phyloP scores from a whole-genome alignment of 2,888 invertebrate genomes.

The Mythimna loreyi region DNA sequence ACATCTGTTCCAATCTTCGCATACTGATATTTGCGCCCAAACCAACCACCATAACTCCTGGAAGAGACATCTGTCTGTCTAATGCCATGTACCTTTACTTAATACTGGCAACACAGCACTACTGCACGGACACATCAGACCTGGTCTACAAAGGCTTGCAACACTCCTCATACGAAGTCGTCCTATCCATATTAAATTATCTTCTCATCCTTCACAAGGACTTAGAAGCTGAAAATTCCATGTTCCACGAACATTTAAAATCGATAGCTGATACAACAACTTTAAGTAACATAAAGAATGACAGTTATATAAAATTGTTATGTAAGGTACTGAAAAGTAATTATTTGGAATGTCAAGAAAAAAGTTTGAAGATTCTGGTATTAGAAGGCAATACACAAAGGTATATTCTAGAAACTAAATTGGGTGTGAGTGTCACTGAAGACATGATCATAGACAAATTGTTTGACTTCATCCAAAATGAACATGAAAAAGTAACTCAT shows the following conservation, averaged over 20 bases:
- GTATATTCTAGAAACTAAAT: constrained; percentile 67
- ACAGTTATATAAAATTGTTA: constrained; percentile 67
- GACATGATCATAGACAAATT: constrained; percentile 70
- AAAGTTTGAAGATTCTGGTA: constrained; percentile 76
- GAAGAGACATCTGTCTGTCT: constrained; percentile 75
- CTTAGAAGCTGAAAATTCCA: constrained; percentile 65
- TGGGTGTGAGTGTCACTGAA: constrained; percentile 39
- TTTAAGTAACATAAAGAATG: constrained; percentile 57
- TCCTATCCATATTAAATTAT: constrained; percentile 57
- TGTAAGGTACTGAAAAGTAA: constrained; percentile 68
- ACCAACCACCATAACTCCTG: constrained; percentile 62
- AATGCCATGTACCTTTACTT: constrained; percentile 64
- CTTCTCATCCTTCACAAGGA: constrained; percentile 63
- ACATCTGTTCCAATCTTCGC: constrained; percentile 64
- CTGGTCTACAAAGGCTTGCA: constrained; percentile 45
- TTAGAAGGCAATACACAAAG: constrained; percentile 73
- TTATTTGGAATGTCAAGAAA: constrained; percentile 80
- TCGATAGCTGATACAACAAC: constrained; percentile 54
- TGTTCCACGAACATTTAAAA: constrained; percentile 72
- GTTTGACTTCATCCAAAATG: constrained; percentile 70
- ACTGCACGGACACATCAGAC: background rate
- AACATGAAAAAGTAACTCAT: constrained; percentile 79
- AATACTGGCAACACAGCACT: constrained; percentile 39
- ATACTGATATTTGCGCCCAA: constrained; percentile 66
- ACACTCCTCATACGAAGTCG: constrained; percentile 58